Conservation (phyloP, 2,888 invertebrate genomes). For the Papilio gigon region DNA sequence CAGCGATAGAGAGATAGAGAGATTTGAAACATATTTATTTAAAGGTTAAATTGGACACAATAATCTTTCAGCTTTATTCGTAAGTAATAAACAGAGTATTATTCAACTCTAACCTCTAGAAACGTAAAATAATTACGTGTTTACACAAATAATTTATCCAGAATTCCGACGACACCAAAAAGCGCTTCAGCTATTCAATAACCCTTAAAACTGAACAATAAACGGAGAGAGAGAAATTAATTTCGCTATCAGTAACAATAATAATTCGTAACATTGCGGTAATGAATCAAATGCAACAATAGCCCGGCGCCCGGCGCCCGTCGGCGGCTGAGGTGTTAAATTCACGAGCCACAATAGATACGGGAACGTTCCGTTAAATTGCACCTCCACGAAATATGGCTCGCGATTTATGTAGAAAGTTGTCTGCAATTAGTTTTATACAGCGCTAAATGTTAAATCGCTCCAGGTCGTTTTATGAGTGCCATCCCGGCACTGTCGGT, state of each 20-base stretch:
- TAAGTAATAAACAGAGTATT: neutral
- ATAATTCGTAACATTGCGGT: slow-evolving; percentile 56
- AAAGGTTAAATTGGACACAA: neutral
- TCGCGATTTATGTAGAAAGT: slow-evolving; percentile 73
- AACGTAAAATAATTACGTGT: slow-evolving; percentile 4
- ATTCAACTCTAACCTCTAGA: neutral
- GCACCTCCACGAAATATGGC: slow-evolving; percentile 58
- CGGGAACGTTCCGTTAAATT: slow-evolving; percentile 55
- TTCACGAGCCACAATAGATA: slow-evolving; percentile 62
- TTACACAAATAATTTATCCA: slow-evolving; percentile 4
- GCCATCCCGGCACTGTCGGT: slow-evolving; percentile 9
- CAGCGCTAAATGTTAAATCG: slow-evolving; percentile 48
- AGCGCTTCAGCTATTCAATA: slow-evolving; percentile 62
- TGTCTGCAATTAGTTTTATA: slow-evolving; percentile 73
- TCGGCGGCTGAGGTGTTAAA: slow-evolving; percentile 72
- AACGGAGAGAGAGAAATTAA: slow-evolving; percentile 67
- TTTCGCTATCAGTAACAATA: slow-evolving; percentile 74
- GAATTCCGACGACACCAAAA: slow-evolving; percentile 42
- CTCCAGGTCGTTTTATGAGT: slow-evolving; percentile 18
- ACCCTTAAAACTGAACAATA: slow-evolving; percentile 57
- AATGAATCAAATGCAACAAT: slow-evolving; percentile 76
- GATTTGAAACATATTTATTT: neutral
- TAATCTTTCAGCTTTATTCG: neutral
- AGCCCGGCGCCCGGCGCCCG: slow-evolving; percentile 49
- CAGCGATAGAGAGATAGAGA: no score